A percentile compares a stretch with the other conserved stretches of the same genome.
Evolutionary conservation across 1,140 invertebrate species (phyloP).

Genomic region (Scaptodrosophila lebanonensis): DNA sequence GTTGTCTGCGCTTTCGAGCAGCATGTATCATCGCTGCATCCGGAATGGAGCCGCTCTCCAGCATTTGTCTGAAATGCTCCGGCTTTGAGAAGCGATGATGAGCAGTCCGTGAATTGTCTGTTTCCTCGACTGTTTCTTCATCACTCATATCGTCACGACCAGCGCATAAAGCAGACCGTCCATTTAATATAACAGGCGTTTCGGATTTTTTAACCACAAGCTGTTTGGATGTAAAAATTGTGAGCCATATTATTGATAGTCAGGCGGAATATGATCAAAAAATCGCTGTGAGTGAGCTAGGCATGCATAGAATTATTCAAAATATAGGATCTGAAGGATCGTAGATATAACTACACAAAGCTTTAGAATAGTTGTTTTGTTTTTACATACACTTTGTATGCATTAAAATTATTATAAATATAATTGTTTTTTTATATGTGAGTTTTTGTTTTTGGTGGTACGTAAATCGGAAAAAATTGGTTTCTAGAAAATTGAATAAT

Average conservation of each 20-base stretch:
- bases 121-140: constrained; percentile 79
- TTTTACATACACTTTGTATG: too few species aligned
- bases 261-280: too few species aligned
- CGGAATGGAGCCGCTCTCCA: constrained; percentile 93
- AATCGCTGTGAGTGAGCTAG: too few species aligned
- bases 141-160: constrained; percentile 87
- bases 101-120: constrained; percentile 53
- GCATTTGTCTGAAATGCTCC: constrained; percentile 83
- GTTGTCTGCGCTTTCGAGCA: constrained; percentile 93
- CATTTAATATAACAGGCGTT: constrained; percentile 83
- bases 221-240: constrained; percentile 53
- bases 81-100: constrained; percentile 81
- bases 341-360: too few species aligned
- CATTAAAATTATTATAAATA: constrained; percentile 5
- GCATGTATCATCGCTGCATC: constrained; percentile 98
- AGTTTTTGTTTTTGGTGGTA: constrained; percentile 36
- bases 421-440: constrained; percentile 20
- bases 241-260: constrained; percentile 22
- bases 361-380: too few species aligned
- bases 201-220: constrained; percentile 80
- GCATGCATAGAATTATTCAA: too few species aligned
- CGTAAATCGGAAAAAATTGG: constrained; percentile 38
- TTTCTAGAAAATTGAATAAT: constrained; percentile 74
- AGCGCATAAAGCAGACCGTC: constrained; percentile 86
- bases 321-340: too few species aligned